phyloP scores from a whole-genome alignment of 2,113 vertebrate genomes.

The Dicaeum eximium region DNA sequence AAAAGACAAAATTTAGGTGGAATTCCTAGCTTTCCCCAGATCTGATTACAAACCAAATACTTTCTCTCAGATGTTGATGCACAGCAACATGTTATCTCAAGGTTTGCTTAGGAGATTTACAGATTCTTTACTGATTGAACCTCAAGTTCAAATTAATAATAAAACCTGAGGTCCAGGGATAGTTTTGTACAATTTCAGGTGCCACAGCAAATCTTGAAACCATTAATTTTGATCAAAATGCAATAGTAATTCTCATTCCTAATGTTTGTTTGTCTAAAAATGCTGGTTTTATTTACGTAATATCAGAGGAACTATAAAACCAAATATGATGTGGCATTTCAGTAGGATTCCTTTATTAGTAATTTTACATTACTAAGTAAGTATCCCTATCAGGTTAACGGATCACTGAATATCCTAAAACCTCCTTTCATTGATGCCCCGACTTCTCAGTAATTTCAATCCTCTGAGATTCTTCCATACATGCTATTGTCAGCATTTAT shows the following conservation, averaged over 20 bases:
- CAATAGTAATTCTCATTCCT: neutral
- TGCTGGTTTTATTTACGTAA: neutral
- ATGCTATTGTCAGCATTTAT: slow-evolving; percentile 52
- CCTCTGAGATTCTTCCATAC: slow-evolving; percentile 23
- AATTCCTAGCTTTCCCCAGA: neutral
- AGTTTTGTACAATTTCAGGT: neutral
- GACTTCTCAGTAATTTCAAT: neutral
- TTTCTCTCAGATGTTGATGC: neutral
- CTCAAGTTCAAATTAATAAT: neutral
- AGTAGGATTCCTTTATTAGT: neutral
- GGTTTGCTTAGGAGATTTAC: neutral
- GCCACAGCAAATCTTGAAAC: neutral
- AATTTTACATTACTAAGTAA: slow-evolving; percentile 30
- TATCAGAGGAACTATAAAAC: neutral
- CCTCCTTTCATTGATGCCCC: neutral
- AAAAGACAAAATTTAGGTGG: neutral
- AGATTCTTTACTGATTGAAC: neutral
- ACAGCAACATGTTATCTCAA: neutral
- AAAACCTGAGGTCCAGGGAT: neutral
- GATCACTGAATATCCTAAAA: slow-evolving; percentile 32
- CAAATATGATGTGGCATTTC: neutral
- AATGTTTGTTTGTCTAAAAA: neutral
- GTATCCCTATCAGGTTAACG: slow-evolving; percentile 2
- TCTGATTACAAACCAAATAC: neutral
- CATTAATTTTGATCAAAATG: neutral